Evolutionary conservation across 2,888 invertebrate species (phyloP).

Genomic region (Spialia ferax): DNA sequence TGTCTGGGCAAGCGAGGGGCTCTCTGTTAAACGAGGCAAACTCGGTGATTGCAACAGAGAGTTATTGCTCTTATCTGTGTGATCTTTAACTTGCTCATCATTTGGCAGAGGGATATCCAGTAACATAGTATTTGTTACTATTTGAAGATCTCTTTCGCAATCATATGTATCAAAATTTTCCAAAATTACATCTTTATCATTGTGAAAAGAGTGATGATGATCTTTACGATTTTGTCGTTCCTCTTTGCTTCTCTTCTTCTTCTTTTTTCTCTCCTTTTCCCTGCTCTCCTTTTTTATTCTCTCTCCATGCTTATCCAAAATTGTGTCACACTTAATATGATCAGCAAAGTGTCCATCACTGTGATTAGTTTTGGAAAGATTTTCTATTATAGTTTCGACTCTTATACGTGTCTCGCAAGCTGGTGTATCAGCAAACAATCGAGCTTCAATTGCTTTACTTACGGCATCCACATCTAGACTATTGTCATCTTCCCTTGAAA

Average conservation of each 20-base stretch:
- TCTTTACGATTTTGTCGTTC: conserved; percentile 90
- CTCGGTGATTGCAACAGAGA: conserved; percentile 85
- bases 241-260: conserved; percentile 93
- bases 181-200: conserved; percentile 76
- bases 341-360: conserved; percentile 86
- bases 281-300: conserved; percentile 88
- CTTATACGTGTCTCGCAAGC: conserved; percentile 75
- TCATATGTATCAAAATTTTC: conserved; percentile 54
- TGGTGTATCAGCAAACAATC: conserved; percentile 89
- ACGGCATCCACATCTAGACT: conserved; percentile 94
- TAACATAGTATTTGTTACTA: conserved; percentile 66
- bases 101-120: conserved; percentile 75
- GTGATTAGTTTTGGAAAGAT: conserved; percentile 52
- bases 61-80: conserved; percentile 64
- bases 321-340: conserved; percentile 43
- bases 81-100: conserved; percentile 59
- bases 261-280: conserved; percentile 94
- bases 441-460: conserved; percentile 93
- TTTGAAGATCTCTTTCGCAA: conserved; percentile 55
- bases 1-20: conserved; percentile 78
- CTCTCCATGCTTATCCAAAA: conserved; percentile 52
- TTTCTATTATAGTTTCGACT: conserved; percentile 61
- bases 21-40: conserved; percentile 89
- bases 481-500: conserved; percentile 90
- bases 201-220: conserved; percentile 89